A percentile compares a stretch with the other conserved stretches of the same genome.
These are phyloP conservation scores for Temnothorax unifasciatus DNA, from an alignment of 2,888 invertebrate genomes.

Conservation along the genomic window DNA sequence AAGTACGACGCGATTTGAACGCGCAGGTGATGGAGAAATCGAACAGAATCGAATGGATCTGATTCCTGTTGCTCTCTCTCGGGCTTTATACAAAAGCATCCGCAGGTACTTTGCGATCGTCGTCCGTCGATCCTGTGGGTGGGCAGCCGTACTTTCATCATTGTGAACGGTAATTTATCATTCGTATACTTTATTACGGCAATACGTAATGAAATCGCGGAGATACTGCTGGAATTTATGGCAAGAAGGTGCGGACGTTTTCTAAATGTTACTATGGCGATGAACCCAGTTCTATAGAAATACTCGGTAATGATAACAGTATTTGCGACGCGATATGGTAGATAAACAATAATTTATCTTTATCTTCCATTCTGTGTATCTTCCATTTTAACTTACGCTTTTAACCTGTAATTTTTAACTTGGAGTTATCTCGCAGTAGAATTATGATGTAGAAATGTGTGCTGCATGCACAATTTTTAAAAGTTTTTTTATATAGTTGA, in stretches of 20 bases:
- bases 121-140: neutral
- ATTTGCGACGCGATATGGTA: neutral
- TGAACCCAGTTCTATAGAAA: constrained; percentile 24
- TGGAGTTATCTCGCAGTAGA: neutral
- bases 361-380: neutral
- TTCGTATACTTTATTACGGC: constrained; percentile 24
- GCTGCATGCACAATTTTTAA: neutral
- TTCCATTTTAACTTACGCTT: neutral
- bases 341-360: constrained; percentile 26
- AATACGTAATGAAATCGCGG: constrained; percentile 22
- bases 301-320: constrained; percentile 10
- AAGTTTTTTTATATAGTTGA: neutral
- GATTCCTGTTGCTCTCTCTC: constrained; percentile 18
- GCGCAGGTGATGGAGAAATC: constrained; percentile 10
- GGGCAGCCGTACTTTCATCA: neutral
- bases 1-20: neutral
- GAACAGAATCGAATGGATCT: neutral
- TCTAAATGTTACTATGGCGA: constrained; percentile 33
- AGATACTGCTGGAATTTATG: constrained; percentile 7
- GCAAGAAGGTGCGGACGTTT: constrained; percentile 23
- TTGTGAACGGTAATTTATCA: constrained; percentile 29
- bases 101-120: constrained; percentile 9
- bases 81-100: neutral
- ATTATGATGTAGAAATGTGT: neutral
- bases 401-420: constrained; percentile 7